Conservation (phyloP, 2,888 invertebrate species). For the Molanna angustata region DNA sequence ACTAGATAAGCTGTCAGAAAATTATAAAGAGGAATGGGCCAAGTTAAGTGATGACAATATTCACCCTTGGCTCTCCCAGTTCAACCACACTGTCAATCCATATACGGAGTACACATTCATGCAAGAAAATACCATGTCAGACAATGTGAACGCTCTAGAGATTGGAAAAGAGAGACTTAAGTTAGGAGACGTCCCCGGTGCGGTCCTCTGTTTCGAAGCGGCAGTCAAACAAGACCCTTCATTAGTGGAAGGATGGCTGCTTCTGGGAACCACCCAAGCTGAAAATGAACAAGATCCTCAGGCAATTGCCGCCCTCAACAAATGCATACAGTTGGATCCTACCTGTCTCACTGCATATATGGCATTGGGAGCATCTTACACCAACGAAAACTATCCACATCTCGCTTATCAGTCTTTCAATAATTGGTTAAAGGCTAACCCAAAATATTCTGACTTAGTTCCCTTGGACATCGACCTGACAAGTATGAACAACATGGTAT, state of each 20-base stretch:
- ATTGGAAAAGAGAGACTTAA: slow-evolving; percentile 81
- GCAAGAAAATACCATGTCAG: slow-evolving; percentile 82
- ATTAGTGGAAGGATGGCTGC: slow-evolving; percentile 81
- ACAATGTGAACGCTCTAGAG: slow-evolving; percentile 74
- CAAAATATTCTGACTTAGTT: slow-evolving; percentile 75
- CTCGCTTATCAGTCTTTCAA: slow-evolving; percentile 82
- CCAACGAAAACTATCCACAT: slow-evolving; percentile 92
- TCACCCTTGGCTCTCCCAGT: slow-evolving; percentile 72
- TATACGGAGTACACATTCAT: slow-evolving; percentile 72
- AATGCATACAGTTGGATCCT: slow-evolving; percentile 77
- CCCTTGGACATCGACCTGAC: slow-evolving; percentile 51
- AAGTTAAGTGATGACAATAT: slow-evolving; percentile 65
- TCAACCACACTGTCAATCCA: slow-evolving; percentile 46
- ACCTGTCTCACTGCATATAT: slow-evolving; percentile 81
- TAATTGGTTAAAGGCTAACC: slow-evolving; percentile 75
- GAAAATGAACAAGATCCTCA: slow-evolving; percentile 97
- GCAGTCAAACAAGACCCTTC: slow-evolving; percentile 81
- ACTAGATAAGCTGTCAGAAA: slow-evolving; percentile 55
- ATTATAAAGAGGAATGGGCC: slow-evolving; percentile 75
- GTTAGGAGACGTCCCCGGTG: slow-evolving; percentile 90
- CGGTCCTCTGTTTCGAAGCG: slow-evolving; percentile 94
- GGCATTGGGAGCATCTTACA: slow-evolving; percentile 89
- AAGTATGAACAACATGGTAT: slow-evolving; percentile 47
- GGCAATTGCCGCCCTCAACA: slow-evolving; percentile 89
- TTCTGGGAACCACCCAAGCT: slow-evolving; percentile 89